Evolutionary conservation across 2,113 vertebrate species (phyloP), one percentile per base, ranked within the genome.

Genomic region (Pipa parva): DNA sequence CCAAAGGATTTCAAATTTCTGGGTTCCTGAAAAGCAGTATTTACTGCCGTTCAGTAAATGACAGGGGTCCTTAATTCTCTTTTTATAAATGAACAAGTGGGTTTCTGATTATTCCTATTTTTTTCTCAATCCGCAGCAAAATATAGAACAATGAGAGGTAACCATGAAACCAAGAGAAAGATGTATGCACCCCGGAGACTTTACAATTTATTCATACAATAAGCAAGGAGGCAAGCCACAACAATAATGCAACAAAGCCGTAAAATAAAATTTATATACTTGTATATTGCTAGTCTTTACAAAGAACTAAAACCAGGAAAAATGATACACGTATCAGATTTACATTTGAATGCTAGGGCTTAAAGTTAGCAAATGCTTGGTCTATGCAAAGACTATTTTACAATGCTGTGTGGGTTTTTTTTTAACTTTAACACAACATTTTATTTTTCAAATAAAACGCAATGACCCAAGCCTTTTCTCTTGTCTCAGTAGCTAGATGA

Each of bases 371-470:
- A 26, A 22, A 7, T 42, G 22, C 18, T 33, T 27, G 22, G 11
- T 22, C 24, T 3, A 21, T 52, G 11, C 49, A 12, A 27, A 22
- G 26, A 17, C 22, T 42, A 10, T 51, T 59, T 51, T 45, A 15
- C 11, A 21, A 21, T 11, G 25, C 13, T 26, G 56, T 59, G n/a
- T 55, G n/a, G n/a, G 17, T 63, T 67, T 50, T 37, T 27, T 24
- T 17, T 11, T n/a, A 13, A 8, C 21, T 51, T 61, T 60, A 54
- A 61, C 58, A 54, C 29, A 68, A 59, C 31, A 45, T 61, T 70
- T 70, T 61, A 61, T 61, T 70, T 61, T 61, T 24, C 15, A 15
- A 70, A 70, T 70, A 70, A 70, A 70, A 70, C 61, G 48, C 66
- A 70, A 70, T 70, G 66, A 49, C 17, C 36, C 66, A 45, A 51